phyloP scores from a whole-genome alignment of 2,113 vertebrate species.

The Macrotus californicus region DNA sequence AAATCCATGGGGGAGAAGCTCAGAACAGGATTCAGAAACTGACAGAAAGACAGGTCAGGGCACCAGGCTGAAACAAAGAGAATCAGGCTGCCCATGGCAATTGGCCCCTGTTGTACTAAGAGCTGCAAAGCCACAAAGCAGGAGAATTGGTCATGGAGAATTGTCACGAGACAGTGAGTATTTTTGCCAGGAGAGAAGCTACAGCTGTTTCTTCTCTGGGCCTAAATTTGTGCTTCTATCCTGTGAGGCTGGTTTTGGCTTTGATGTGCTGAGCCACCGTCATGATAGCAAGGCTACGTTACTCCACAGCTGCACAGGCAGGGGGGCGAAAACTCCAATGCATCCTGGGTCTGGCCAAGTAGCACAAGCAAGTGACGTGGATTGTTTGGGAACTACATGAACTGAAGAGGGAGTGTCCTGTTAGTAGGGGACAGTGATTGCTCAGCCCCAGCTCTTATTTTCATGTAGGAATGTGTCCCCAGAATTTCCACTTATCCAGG shows the following conservation, averaged over 20 bases:
- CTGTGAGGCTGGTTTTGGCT: not conserved
- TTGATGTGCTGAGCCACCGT: not conserved
- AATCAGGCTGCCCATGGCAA: not conserved
- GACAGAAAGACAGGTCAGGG: not conserved
- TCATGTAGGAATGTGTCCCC: not conserved
- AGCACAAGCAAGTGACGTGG: not conserved
- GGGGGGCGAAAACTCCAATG: not conserved
- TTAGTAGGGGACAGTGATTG: not conserved
- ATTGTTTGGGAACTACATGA: not conserved
- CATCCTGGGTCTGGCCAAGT: not conserved
- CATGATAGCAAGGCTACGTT: not conserved
- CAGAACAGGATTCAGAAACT: not conserved
- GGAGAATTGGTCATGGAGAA: not conserved
- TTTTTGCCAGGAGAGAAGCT: not conserved
- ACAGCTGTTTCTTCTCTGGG: not conserved
- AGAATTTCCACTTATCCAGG: not conserved
- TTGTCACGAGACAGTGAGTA: not conserved
- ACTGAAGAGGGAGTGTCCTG: not conserved
- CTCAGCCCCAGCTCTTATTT: not conserved
- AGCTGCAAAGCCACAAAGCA: not conserved
- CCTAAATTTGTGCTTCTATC: not conserved
- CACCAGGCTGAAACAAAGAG: not conserved
- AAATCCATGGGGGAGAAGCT: not conserved
- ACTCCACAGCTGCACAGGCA: not conserved
- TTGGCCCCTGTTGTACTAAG: not conserved